Evolutionary conservation across 35 echinoderm and acorn worm genomes (phyloP).

Genomic region (Acanthaster planci): DNA sequence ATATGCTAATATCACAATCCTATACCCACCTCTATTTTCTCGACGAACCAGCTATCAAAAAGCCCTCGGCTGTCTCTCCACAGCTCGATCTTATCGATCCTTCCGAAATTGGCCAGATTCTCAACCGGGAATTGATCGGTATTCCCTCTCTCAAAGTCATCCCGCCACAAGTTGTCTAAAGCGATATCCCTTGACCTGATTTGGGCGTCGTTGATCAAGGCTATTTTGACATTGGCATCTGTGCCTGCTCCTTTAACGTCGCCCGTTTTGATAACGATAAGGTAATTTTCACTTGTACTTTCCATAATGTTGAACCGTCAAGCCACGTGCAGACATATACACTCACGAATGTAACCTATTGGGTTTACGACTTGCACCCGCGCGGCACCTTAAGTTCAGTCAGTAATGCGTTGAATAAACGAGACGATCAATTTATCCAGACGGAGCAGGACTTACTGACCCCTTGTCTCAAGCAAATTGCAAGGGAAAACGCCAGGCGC

Average conservation of each 20-base stretch:
- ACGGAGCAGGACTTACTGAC: too few species aligned
- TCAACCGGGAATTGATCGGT: slow-evolving; percentile 65
- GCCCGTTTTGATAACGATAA: slow-evolving; percentile 75
- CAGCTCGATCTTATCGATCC: slow-evolving; percentile 55
- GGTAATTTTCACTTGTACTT: slow-evolving; percentile 47
- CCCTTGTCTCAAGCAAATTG: too few species aligned
- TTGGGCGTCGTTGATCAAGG: slow-evolving; percentile 55
- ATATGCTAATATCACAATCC: neutral
- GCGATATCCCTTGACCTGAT: slow-evolving; percentile 58
- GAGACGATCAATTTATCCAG: too few species aligned
- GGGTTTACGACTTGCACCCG: too few species aligned
- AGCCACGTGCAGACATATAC: too few species aligned
- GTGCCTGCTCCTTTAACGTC: slow-evolving; percentile 92
- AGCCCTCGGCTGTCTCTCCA: slow-evolving; percentile 51
- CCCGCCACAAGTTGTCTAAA: slow-evolving; percentile 58
- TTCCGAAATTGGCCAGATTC: slow-evolving; percentile 72
- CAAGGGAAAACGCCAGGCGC: too few species aligned
- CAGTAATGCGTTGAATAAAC: too few species aligned
- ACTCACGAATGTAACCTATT: too few species aligned
- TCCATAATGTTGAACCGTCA: too few species aligned
- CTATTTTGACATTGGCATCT: slow-evolving; percentile 76
- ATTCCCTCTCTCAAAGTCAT: slow-evolving; percentile 80
- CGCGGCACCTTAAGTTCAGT: too few species aligned
- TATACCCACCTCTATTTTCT: slow-evolving; percentile 41
- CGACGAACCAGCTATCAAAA: slow-evolving; percentile 72